Conservation (phyloP, 64 coral and sea anemone genomes). For the Dendrophyllia cribrosa region DNA sequence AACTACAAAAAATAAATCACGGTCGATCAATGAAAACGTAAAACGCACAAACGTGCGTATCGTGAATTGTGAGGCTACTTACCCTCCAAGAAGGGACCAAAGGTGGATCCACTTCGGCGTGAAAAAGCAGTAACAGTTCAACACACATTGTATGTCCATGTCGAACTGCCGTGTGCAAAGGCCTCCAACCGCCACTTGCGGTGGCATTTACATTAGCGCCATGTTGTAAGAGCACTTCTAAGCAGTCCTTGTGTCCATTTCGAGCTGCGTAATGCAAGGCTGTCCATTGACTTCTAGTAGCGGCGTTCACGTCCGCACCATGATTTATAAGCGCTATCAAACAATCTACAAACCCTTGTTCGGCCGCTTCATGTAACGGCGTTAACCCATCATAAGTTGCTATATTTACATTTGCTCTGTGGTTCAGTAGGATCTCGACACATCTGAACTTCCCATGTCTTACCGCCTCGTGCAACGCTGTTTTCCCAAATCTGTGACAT, state of each 20-base stretch:
- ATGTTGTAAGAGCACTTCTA: conserved; percentile 97
- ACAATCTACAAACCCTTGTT: conserved; percentile 97
- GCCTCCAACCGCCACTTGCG: conserved; percentile 98
- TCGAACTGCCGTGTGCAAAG: conserved; percentile 93
- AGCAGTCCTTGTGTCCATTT: conserved; percentile 94
- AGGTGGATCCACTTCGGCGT: conserved; percentile 96
- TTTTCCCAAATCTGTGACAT: conserved; percentile 97
- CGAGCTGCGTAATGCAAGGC: conserved; percentile 96
- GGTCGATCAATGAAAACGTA: conserved; percentile 45
- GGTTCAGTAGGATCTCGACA: conserved; percentile 95
- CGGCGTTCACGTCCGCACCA: conserved; percentile 93
- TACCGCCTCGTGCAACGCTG: conserved; percentile 96
- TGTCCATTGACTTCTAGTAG: conserved; percentile 94
- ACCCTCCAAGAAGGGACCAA: conserved; percentile 87
- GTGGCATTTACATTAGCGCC: conserved; percentile 98
- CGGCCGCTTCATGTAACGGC: conserved; percentile 94
- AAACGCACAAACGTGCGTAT: conserved; percentile 1
- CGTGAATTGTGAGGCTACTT: conserved; percentile 41
- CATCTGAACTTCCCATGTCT: conserved; percentile 95
- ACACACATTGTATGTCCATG: conserved; percentile 99
- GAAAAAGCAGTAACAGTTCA: conserved; percentile 88
- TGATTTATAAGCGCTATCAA: conserved; percentile 95
- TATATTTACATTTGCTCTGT: conserved; percentile 99
- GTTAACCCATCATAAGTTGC: conserved; percentile 97
- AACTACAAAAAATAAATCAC: conserved; percentile 51